These are phyloP conservation scores for Heptranchias perlo DNA, from an alignment of 2,113 vertebrate species.

Conservation along the genomic window DNA sequence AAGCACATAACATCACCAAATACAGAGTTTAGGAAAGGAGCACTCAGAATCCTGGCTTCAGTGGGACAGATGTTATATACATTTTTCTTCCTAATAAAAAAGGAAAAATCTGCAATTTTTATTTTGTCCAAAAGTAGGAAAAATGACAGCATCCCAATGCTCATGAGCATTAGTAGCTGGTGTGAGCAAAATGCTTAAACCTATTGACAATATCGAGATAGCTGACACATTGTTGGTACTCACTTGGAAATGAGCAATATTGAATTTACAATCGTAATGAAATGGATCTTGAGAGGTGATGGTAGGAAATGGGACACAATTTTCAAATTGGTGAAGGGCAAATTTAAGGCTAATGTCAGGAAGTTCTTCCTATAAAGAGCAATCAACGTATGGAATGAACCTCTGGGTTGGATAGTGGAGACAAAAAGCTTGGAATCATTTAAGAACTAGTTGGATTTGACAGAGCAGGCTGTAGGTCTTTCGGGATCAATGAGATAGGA, in stretches of 20 bases:
- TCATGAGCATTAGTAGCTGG: background rate
- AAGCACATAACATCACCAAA: background rate
- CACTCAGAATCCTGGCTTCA: background rate
- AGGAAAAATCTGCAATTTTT: background rate
- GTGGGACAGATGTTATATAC: background rate
- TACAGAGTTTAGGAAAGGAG: background rate
- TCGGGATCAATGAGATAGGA: background rate
- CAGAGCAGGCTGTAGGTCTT: background rate
- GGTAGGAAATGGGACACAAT: background rate
- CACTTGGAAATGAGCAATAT: too few species aligned
- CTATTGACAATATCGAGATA: background rate
- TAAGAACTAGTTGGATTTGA: too few species aligned
- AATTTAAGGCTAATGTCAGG: too few species aligned
- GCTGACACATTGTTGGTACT: background rate
- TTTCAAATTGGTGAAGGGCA: background rate
- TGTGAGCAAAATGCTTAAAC: background rate
- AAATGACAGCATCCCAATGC: background rate
- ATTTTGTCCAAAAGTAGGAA: too few species aligned
- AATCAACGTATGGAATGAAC: too few species aligned
- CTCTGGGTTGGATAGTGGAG: too few species aligned
- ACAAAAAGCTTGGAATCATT: too few species aligned
- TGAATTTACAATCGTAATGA: background rate
- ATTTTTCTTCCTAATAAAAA: too few species aligned
- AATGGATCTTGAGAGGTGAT: background rate
- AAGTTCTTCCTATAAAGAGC: too few species aligned